Conservation (phyloP, 2,797 vertebrate genomes). For the Hippopotamyrus pictus region DNA sequence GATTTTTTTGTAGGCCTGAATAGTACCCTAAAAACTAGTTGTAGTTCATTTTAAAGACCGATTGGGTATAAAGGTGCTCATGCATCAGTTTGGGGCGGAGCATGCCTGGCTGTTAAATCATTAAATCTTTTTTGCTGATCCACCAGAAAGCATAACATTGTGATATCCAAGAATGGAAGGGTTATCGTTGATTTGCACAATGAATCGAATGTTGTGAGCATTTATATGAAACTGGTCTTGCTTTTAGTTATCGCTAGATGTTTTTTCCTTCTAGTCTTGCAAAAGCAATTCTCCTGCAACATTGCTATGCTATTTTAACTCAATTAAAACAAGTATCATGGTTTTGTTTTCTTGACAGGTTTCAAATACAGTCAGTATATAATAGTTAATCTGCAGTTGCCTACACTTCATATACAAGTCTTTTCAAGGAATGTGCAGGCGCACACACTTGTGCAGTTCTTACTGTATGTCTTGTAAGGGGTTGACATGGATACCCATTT, state of each 20-base stretch:
- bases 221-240: neutral
- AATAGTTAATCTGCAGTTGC: neutral
- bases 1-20: neutral
- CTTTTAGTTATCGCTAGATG: neutral
- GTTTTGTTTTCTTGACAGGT: neutral
- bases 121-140: neutral
- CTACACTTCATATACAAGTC: neutral
- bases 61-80: neutral
- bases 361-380: neutral
- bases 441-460: neutral
- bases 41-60: neutral
- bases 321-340: neutral
- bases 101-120: neutral
- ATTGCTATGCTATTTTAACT: neutral
- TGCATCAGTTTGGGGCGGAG: neutral
- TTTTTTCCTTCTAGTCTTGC: neutral
- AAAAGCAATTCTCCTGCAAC: neutral
- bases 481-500: neutral
- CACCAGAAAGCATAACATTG: neutral
- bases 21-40: neutral
- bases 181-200: neutral
- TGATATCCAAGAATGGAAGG: neutral
- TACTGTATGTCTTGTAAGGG: neutral
- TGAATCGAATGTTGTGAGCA: neutral
- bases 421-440: neutral